Evolutionary conservation across 2,888 invertebrate species (phyloP).

Genomic region (Caenorhabditis sp.): DNA sequence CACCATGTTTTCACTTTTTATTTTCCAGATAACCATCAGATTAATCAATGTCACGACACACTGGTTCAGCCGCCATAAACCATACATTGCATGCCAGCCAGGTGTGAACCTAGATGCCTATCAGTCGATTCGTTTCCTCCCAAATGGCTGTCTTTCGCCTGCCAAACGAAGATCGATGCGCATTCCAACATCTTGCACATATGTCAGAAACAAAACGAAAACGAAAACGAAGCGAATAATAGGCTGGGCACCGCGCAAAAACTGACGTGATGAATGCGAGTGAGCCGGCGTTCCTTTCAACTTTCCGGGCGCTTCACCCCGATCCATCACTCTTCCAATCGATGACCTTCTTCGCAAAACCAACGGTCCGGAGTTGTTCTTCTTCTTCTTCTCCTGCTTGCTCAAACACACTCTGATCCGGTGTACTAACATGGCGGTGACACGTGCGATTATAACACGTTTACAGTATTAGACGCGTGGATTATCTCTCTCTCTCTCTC

Average conservation of each 20-base stretch:
- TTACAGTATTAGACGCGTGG: no score
- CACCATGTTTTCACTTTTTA: constrained; percentile 5
- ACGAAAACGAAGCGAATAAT: constrained; percentile 7
- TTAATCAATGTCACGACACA: not conserved
- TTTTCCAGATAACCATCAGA: constrained; percentile 19
- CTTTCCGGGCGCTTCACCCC: not conserved
- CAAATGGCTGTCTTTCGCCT: not conserved
- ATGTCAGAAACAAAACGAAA: constrained; percentile 18
- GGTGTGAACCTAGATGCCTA: constrained; percentile 26
- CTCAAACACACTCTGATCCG: no score
- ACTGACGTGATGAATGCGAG: constrained; percentile 38
- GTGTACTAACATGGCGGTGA: no score
- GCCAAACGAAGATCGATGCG: constrained; percentile 32
- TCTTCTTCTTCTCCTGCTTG: no score
- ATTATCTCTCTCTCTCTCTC: no score
- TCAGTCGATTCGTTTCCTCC: not conserved
- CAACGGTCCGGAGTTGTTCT: no score
- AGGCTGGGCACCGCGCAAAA: constrained; percentile 23
- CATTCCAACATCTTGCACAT: constrained; percentile 40
- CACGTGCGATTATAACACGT: no score
- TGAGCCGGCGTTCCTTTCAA: constrained; percentile 13
- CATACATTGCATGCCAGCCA: constrained; percentile 20
- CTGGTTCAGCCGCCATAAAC: constrained; percentile 14
- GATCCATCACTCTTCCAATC: constrained; percentile 18
- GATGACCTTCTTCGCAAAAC: constrained; percentile 3